Percentiles rank a stretch among this genome's conserved stretches.
phyloP scores from a whole-genome alignment of 2,113 vertebrate genomes.

The Martes martes region DNA sequence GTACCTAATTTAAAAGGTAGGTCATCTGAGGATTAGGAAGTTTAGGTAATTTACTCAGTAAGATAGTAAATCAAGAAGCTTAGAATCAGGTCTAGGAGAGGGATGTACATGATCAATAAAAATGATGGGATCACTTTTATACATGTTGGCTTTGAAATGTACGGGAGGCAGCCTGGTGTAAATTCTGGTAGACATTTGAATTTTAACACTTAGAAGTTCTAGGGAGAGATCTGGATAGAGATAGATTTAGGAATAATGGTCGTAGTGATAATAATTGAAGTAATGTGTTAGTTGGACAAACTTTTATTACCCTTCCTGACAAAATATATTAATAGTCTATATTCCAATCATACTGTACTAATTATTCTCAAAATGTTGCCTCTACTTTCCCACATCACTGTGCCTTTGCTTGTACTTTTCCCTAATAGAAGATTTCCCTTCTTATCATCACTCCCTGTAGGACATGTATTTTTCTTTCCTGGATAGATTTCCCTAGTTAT shows the following conservation, averaged over 20 bases:
- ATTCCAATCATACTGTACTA: background rate
- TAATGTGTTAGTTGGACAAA: background rate
- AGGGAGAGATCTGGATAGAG: background rate
- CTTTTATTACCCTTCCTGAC: background rate
- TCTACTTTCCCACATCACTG: background rate
- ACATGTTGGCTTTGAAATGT: background rate
- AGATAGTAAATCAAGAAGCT: background rate
- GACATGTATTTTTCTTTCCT: background rate
- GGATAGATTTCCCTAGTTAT: background rate
- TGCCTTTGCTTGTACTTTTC: background rate
- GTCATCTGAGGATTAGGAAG: background rate
- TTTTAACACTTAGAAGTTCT: background rate
- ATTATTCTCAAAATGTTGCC: background rate
- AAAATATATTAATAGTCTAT: background rate
- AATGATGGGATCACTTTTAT: background rate
- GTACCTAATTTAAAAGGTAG: constrained; percentile 7
- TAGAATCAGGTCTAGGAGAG: background rate
- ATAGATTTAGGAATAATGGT: background rate
- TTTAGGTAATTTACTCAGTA: background rate
- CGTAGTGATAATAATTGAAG: background rate
- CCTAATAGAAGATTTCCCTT: background rate
- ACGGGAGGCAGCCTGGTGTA: background rate
- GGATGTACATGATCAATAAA: background rate
- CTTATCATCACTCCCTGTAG: background rate
- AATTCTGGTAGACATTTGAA: background rate